A percentile compares a stretch with the other conserved stretches of the same genome.
Conservation (phyloP, 2,888 invertebrate genomes). For the Standfussiana lucernea region DNA sequence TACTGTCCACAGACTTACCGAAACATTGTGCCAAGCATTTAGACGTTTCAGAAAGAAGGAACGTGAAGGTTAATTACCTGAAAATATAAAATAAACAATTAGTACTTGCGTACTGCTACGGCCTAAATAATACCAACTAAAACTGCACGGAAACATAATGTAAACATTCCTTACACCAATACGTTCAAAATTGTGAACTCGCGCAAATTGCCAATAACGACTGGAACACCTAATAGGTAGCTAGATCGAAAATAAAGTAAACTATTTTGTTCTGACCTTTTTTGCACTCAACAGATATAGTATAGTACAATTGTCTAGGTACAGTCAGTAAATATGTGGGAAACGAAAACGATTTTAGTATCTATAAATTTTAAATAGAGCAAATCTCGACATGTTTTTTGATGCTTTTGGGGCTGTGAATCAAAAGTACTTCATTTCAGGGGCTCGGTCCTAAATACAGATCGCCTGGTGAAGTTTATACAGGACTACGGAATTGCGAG, state of each 20-base stretch:
- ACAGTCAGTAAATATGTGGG: constrained; percentile 4
- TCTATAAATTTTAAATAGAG: constrained; percentile 45
- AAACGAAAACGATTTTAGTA: constrained; percentile 35
- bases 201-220: constrained; percentile 56
- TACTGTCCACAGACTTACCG: constrained; percentile 86
- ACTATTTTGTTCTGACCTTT: constrained; percentile 9
- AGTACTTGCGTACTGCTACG: constrained; percentile 66
- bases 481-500: background rate
- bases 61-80: constrained; percentile 90
- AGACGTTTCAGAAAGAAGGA: constrained; percentile 83
- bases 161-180: constrained; percentile 68
- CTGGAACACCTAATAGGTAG: constrained; percentile 15
- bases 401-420: constrained; percentile 10
- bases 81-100: constrained; percentile 86
- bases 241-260: constrained; percentile 27
- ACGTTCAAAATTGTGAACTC: constrained; percentile 57
- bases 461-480: background rate
- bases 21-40: constrained; percentile 87
- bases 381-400: constrained; percentile 10
- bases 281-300: constrained; percentile 21
- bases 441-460: constrained; percentile 35
- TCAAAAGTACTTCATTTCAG: constrained; percentile 36
- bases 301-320: constrained; percentile 9
- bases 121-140: constrained; percentile 58
- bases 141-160: constrained; percentile 65